These are phyloP conservation scores for Aproaerema taeniolella DNA, from an alignment of 2,888 invertebrate species.

Conservation along the genomic window DNA sequence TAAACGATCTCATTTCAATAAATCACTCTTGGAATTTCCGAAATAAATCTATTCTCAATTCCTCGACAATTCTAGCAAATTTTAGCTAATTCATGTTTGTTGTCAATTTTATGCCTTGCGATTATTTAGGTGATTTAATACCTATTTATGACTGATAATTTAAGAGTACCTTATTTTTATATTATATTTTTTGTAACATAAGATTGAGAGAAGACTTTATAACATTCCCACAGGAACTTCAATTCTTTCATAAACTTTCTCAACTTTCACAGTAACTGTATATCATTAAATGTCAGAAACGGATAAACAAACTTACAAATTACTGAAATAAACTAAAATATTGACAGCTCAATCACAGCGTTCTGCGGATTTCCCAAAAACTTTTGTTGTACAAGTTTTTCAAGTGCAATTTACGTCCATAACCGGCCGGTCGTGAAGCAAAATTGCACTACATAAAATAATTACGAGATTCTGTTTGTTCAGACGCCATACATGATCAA, in stretches of 20 bases:
- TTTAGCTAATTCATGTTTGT: no score
- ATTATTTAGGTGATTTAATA: no score
- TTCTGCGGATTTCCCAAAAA: neutral
- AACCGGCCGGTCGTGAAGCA: conserved; percentile 30
- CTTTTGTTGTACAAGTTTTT: conserved; percentile 27
- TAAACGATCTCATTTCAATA: neutral
- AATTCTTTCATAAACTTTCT: neutral
- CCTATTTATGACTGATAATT: no score
- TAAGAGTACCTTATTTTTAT: no score
- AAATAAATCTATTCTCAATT: no score
- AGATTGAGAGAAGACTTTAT: neutral
- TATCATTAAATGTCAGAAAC: no score
- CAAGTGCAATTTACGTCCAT: conserved; percentile 36
- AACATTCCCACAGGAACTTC: neutral
- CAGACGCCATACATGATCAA: conserved; percentile 17
- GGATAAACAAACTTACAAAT: neutral
- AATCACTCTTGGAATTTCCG: no score
- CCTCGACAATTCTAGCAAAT: no score
- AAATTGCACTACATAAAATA: conserved; percentile 47
- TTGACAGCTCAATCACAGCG: no score
- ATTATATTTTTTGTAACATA: no score
- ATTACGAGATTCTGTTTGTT: conserved; percentile 45
- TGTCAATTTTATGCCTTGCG: no score
- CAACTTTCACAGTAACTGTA: no score
- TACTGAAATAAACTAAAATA: neutral